Conservation (phyloP, 2,113 vertebrate species). For the Lampris megalopsis region DNA sequence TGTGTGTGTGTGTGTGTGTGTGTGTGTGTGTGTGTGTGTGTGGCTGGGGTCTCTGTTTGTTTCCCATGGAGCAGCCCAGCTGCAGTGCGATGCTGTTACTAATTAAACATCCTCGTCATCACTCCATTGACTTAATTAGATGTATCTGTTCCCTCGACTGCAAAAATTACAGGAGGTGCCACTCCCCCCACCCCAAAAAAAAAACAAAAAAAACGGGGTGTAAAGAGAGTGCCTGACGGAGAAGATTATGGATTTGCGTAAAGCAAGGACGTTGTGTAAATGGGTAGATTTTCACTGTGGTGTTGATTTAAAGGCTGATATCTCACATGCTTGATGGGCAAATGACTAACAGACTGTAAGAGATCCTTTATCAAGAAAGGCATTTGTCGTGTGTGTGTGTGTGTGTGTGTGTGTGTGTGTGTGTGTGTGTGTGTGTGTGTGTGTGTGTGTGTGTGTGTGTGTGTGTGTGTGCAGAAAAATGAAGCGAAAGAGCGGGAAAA, state of each 20-base stretch:
- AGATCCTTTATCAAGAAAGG: no score
- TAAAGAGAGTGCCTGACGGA: neutral
- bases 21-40: constrained; percentile 10
- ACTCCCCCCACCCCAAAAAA: constrained; percentile 4
- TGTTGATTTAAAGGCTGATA: no score
- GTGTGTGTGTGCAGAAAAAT: no score
- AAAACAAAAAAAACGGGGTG: neutral
- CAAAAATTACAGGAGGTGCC: constrained; percentile 25
- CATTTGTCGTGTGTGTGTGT: neutral
- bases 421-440: no score
- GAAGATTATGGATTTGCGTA: neutral
- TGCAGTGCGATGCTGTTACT: constrained; percentile 57
- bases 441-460: no score
- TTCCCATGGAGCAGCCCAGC: constrained; percentile 42
- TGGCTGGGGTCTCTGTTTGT: neutral
- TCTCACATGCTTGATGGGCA: no score
- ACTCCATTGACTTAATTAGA: constrained; percentile 71
- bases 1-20: constrained; percentile 13
- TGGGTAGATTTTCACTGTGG: no score
- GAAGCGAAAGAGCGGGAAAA: no score
- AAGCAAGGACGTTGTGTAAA: no score
- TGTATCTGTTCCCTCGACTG: constrained; percentile 52
- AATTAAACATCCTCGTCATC: constrained; percentile 71
- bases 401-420: neutral
- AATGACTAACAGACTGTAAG: neutral